Percentiles rank a stretch among this genome's conserved stretches.
Evolutionary conservation across 1,140 invertebrate genomes (phyloP).

Genomic region (Maniola jurtina): DNA sequence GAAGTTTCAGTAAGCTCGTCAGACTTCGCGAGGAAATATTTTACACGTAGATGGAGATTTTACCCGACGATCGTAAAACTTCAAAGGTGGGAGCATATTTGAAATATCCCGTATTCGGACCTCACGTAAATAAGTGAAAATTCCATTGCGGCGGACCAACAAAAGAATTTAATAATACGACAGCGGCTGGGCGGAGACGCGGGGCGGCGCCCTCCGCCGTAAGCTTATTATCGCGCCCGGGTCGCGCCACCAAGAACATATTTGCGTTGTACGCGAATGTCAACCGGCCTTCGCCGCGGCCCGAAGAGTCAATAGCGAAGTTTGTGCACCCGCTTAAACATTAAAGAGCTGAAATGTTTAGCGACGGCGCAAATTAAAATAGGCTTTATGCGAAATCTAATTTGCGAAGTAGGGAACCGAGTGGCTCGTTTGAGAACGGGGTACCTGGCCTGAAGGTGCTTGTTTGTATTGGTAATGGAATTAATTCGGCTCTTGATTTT

Average conservation of each 20-base stretch:
- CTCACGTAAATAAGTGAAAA: constrained; percentile 56
- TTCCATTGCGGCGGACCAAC: constrained; percentile 48
- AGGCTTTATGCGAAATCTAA: constrained; percentile 77
- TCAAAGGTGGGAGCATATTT: constrained; percentile 15
- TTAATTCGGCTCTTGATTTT: constrained; percentile 67
- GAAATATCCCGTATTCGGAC: constrained; percentile 41
- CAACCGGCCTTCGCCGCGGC: constrained; percentile 52
- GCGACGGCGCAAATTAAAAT: constrained; percentile 75
- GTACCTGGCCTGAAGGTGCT: constrained; percentile 51
- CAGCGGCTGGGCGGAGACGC: constrained; percentile 46
- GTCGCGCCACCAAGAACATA: constrained; percentile 55
- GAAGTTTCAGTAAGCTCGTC: background rate
- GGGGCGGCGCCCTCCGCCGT: constrained; percentile 49
- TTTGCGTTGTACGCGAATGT: constrained; percentile 68
- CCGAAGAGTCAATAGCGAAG: constrained; percentile 62
- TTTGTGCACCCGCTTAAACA: constrained; percentile 69
- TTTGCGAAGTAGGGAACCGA: constrained; percentile 69
- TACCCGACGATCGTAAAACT: constrained; percentile 1
- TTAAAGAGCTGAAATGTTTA: constrained; percentile 73
- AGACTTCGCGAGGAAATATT: constrained; percentile 10
- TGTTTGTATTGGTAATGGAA: constrained; percentile 74
- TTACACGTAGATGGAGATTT: too few species aligned
- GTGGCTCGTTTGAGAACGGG: constrained; percentile 59
- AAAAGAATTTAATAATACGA: constrained; percentile 72
- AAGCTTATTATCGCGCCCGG: constrained; percentile 71